A percentile compares a stretch with the other conserved stretches of the same genome.
These are phyloP conservation scores for Heterotilapia buettikoferi DNA, from an alignment of 2,113 vertebrate species.

Conservation along the genomic window DNA sequence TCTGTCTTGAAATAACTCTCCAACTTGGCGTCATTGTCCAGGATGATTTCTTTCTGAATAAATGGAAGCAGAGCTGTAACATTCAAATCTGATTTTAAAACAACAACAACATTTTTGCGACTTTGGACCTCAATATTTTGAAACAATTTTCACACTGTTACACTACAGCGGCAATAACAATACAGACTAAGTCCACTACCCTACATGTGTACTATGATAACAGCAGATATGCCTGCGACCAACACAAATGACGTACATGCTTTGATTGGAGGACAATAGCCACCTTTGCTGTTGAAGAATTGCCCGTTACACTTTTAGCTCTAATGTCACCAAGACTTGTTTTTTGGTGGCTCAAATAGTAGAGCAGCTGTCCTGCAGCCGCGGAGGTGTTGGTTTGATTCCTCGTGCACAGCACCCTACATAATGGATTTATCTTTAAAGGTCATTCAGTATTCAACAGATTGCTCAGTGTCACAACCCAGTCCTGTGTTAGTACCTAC, in stretches of 20 bases:
- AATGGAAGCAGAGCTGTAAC: neutral
- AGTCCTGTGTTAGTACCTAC: neutral
- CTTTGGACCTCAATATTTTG: neutral
- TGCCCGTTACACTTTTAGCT: neutral
- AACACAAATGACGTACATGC: neutral
- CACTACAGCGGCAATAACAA: neutral
- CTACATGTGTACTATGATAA: neutral
- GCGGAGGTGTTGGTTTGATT: neutral
- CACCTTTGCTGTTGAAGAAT: neutral
- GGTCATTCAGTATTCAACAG: neutral
- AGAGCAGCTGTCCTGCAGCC: neutral
- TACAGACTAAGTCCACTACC: neutral
- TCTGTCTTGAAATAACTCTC: neutral
- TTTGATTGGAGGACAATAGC: neutral
- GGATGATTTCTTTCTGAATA: neutral
- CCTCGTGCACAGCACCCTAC: fast-evolving
- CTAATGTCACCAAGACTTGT: neutral
- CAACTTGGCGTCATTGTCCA: fast-evolving
- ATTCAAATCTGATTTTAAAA: neutral
- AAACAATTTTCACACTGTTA: neutral
- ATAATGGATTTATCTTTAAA: neutral
- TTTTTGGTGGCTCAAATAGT: neutral
- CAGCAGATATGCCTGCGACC: neutral
- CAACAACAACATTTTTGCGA: neutral
- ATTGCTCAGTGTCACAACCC: neutral